Evolutionary conservation across 2,113 vertebrate genomes (phyloP), one percentile per base, ranked within the genome.

Genomic region (Perognathus longimembris): DNA sequence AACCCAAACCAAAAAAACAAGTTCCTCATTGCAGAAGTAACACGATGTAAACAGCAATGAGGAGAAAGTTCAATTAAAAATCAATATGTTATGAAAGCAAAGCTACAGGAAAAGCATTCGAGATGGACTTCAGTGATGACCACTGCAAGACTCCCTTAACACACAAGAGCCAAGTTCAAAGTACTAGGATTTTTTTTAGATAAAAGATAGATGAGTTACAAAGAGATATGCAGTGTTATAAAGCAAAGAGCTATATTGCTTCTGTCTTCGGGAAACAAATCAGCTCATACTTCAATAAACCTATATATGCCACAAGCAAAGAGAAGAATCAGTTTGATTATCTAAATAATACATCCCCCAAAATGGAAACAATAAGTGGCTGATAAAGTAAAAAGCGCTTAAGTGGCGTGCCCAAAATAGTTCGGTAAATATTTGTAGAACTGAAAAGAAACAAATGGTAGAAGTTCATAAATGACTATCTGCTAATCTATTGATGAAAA

Each of bases 81-180:
- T 26, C 42, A 86, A 67, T 34, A 22, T 90, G 38, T 57, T 90
- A 81, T 38, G 17, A 93, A 92, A 95, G n/a, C 57, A 81, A 12
- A 88, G 73, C 63, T 0, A 50, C 36, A 36, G 32, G 22, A 64
- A 84, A 86, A 83, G 66, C 21, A 78, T 26, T 84, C 76, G 42
- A 75, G 22, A 4, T 57, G 38, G 74, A 59, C 34, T 63, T 77
- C 32, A 69, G 7, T 24, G 45, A 36, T 34, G 28, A 77, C 75
- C 63, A 32, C 0, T 57, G 32, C 32, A 71, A 36, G 7, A 74
- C 66, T 67, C 50, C 91, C 26, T 67, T 42, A 63, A 87, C 0
- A 2, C 77, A 18, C 12, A 22, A 59, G 87, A 90, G 7, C 10
- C 54, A 20, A 81, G 20, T 64, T 91, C 70, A 66, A 81, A n/a